Percentiles rank a stretch among this genome's conserved stretches.
Evolutionary conservation across 2,113 vertebrate genomes (phyloP).

Genomic region (Leucopsar rothschildi): DNA sequence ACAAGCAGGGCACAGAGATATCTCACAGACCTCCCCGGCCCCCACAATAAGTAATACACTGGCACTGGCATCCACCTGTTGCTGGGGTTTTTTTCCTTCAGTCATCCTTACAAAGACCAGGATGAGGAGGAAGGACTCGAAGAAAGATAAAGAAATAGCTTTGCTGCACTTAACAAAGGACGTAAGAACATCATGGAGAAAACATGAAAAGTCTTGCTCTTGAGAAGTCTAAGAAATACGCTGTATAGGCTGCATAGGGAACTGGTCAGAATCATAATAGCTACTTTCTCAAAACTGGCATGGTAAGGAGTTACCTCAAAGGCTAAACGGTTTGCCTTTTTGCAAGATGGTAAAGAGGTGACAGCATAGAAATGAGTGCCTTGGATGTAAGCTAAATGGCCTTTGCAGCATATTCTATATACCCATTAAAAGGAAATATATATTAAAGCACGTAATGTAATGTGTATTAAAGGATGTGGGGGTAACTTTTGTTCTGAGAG

Average conservation of each 20-base stretch:
- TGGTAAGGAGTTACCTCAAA: background rate
- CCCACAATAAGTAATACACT: fast-evolving
- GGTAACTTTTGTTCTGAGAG: background rate
- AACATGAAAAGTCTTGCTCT: background rate
- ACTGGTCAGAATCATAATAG: background rate
- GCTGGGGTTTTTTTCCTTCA: background rate
- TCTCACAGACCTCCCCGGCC: fast-evolving
- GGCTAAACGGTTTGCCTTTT: background rate
- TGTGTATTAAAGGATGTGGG: too few relatives aligned
- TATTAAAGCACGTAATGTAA: background rate
- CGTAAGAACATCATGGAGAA: fast-evolving
- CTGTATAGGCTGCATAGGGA: fast-evolving
- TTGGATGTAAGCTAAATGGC: fast-evolving
- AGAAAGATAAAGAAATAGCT: background rate
- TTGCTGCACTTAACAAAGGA: background rate
- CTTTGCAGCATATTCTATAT: background rate
- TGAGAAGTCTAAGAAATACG: background rate
- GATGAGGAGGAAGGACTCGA: background rate
- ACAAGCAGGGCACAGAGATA: fast-evolving
- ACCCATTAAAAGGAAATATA: background rate
- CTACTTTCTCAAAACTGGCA: background rate
- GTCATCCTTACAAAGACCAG: background rate
- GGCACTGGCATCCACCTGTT: background rate
- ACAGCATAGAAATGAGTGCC: background rate
- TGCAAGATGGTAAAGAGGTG: background rate